Evolutionary conservation across 2,888 invertebrate genomes (phyloP).

Genomic region (Scelioninae gen. 1): DNA sequence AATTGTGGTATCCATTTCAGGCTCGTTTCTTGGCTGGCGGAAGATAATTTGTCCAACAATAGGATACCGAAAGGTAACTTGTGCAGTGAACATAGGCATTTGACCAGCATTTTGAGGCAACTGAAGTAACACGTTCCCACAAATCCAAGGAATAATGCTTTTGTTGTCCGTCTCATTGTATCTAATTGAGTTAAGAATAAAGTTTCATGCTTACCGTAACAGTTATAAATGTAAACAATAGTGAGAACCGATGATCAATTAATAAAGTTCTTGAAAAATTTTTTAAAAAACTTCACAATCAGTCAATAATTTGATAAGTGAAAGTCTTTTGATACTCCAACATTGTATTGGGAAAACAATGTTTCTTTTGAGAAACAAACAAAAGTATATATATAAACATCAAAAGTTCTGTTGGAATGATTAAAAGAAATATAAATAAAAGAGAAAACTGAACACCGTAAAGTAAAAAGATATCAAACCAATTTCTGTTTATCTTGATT

Average conservation of each 20-base stretch:
- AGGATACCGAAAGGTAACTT: slow-evolving; percentile 93
- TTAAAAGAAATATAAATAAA: too few relatives aligned
- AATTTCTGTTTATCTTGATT: too few relatives aligned
- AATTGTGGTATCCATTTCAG: slow-evolving; percentile 93
- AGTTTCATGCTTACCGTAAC: slow-evolving; percentile 37
- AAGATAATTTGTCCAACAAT: slow-evolving; percentile 93
- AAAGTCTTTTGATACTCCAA: too few relatives aligned
- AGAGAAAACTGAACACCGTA: too few relatives aligned
- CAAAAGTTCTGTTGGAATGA: too few relatives aligned
- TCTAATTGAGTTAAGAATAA: slow-evolving; percentile 76
- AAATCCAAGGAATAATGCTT: slow-evolving; percentile 86
- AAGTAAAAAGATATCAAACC: too few relatives aligned
- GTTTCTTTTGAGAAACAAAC: too few relatives aligned
- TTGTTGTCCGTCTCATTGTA: slow-evolving; percentile 85
- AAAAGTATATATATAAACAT: too few relatives aligned
- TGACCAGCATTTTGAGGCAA: slow-evolving; percentile 88
- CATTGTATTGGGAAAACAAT: too few relatives aligned
- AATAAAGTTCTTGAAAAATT: slow-evolving; percentile 13
- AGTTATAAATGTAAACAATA: slow-evolving; percentile 32
- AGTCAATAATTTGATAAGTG: too few relatives aligned
- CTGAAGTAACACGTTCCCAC: slow-evolving; percentile 88
- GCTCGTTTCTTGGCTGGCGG: slow-evolving; percentile 91
- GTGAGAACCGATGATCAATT: slow-evolving; percentile 8
- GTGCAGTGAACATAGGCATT: slow-evolving; percentile 90
- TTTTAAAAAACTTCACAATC: slow-evolving; percentile 4